Evolutionary conservation across 35 echinoderm and acorn worm species (phyloP).

Genomic region (Amphiura filiformis): DNA sequence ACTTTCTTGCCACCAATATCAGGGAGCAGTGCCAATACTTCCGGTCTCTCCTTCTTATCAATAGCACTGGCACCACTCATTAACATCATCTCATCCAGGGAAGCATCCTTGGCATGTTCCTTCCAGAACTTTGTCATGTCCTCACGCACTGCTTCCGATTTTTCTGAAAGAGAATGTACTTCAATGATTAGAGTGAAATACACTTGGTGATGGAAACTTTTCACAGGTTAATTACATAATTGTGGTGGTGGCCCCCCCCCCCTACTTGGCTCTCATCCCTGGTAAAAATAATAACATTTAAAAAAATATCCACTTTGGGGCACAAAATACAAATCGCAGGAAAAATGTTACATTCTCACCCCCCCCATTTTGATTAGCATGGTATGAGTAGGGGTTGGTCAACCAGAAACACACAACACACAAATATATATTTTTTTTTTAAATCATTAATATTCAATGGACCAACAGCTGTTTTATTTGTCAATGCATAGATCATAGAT

Average conservation of each 20-base stretch:
- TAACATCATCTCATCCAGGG: constrained; percentile 93
- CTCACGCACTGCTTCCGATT: not conserved
- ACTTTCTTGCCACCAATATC: constrained; percentile 68
- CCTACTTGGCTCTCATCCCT: not conserved
- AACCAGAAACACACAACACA: too few relatives aligned
- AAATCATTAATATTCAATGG: too few relatives aligned
- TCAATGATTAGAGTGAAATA: not conserved
- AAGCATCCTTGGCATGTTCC: constrained; percentile 70
- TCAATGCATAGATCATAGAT: too few relatives aligned
- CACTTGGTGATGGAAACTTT: too few relatives aligned
- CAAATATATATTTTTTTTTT: too few relatives aligned
- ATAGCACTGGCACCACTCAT: constrained; percentile 49
- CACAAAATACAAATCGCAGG: too few relatives aligned
- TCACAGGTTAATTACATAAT: not conserved
- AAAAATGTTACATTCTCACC: too few relatives aligned
- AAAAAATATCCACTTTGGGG: not conserved
- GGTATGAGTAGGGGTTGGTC: too few relatives aligned
- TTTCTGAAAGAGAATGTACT: not conserved
- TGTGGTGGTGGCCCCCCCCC: not conserved
- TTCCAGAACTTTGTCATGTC: constrained; percentile 79
- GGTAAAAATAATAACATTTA: not conserved
- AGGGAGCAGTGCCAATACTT: constrained; percentile 70
- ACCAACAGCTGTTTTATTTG: too few relatives aligned
- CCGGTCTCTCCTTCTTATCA: constrained; percentile 53
- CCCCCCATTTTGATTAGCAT: too few relatives aligned